These are phyloP conservation scores for Chlorocebus sabaeus DNA, from an alignment of 2,113 vertebrate species.

Conservation along the genomic window DNA sequence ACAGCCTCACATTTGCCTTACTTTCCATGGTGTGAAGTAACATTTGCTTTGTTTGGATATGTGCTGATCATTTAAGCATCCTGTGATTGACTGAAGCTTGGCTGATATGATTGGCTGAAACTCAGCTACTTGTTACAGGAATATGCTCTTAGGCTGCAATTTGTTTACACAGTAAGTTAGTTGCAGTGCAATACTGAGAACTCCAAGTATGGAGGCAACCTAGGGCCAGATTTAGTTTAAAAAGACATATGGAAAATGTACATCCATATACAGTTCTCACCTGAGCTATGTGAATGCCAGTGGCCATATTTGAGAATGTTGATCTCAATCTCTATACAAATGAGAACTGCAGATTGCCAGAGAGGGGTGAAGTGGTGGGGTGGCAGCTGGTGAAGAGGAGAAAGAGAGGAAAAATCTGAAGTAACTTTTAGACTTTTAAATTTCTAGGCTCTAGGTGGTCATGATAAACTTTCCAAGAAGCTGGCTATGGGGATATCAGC, in stretches of 20 bases:
- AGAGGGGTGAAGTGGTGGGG: background rate
- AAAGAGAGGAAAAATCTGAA: background rate
- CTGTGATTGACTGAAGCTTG: too few species aligned
- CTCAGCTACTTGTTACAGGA: too few species aligned
- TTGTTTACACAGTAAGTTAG: background rate
- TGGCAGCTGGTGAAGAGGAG: accelerated
- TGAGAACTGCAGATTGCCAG: background rate
- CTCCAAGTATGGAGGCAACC: background rate
- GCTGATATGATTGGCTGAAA: background rate
- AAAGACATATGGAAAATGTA: background rate
- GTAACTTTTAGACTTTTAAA: background rate
- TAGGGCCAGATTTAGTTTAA: background rate
- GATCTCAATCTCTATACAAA: background rate
- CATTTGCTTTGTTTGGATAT: too few species aligned
- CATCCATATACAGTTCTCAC: background rate
- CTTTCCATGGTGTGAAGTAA: too few species aligned
- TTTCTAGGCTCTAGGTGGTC: background rate
- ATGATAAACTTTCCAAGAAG: background rate
- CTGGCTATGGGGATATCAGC: background rate
- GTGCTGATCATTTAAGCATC: background rate
- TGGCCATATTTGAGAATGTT: background rate
- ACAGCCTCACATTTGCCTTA: background rate
- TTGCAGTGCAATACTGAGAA: background rate
- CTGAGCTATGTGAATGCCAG: background rate
- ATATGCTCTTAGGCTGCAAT: background rate